phyloP scores from a whole-genome alignment of 2,113 vertebrate genomes.

The Nannospalax galili region DNA sequence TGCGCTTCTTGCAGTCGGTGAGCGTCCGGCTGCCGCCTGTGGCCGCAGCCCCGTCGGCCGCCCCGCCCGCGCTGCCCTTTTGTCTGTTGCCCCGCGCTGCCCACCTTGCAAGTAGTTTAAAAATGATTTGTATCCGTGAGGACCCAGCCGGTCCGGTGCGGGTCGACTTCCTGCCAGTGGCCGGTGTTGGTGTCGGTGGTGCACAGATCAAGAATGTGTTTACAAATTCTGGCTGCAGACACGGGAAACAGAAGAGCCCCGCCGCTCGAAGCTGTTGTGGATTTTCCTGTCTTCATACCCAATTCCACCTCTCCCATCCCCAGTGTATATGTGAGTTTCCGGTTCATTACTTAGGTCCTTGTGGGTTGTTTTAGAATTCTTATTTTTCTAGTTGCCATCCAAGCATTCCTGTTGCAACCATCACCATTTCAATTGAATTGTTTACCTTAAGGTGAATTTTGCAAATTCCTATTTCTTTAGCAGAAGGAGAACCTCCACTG shows the following conservation, averaged over 20 bases:
- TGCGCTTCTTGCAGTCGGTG: no score
- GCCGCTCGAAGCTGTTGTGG: conserved; percentile 79
- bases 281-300: conserved; percentile 71
- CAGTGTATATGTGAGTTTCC: conserved; percentile 66
- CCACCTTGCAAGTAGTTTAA: conserved; percentile 49
- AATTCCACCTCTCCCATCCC: conserved; percentile 30
- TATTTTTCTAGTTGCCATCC: conserved; percentile 66
- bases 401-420: conserved; percentile 80
- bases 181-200: not conserved
- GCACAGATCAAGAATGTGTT: conserved; percentile 83
- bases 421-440: conserved; percentile 78
- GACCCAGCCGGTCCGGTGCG: not conserved
- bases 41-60: not conserved
- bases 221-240: conserved; percentile 79
- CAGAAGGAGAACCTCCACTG: conserved; percentile 67
- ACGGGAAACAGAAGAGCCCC: conserved; percentile 78
- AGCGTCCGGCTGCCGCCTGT: no score
- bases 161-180: not conserved
- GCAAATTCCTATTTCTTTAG: conserved; percentile 64
- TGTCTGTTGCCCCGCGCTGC: conserved; percentile 30
- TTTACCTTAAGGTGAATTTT: conserved; percentile 73
- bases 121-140: conserved; percentile 68
- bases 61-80: conserved; percentile 47
- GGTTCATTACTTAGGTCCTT: conserved; percentile 74
- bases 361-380: conserved; percentile 61